Evolutionary conservation across 2,113 vertebrate species (phyloP).

Genomic region (Cyphomyrus plagiostoma): DNA sequence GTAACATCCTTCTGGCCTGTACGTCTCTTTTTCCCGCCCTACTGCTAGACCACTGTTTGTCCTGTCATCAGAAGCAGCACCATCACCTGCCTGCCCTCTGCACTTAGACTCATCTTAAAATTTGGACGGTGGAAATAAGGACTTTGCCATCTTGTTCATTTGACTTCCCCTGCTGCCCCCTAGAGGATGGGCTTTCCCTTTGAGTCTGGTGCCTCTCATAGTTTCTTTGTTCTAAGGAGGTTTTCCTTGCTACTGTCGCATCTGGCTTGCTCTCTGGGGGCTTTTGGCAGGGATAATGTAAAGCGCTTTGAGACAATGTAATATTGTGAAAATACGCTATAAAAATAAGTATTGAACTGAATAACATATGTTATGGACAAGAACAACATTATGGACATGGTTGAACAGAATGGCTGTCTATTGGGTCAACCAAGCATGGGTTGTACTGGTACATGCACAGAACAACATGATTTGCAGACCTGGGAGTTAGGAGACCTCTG

Average conservation of each 20-base stretch:
- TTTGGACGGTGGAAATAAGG: background rate
- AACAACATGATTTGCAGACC: constrained; percentile 42
- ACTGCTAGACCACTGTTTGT: background rate
- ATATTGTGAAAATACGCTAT: background rate
- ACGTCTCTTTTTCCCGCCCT: background rate
- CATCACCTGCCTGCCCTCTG: background rate
- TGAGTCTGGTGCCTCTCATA: background rate
- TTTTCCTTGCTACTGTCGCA: background rate
- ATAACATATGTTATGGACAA: background rate
- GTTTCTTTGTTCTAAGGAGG: background rate
- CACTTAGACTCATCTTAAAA: background rate
- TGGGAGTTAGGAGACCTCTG: constrained; percentile 22
- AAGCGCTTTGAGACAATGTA: background rate
- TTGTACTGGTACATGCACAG: background rate
- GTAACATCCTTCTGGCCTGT: background rate
- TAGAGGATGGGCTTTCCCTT: background rate
- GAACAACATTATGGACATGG: background rate
- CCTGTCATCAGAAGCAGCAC: background rate
- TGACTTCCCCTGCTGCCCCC: background rate
- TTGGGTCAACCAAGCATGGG: background rate
- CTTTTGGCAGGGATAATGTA: background rate
- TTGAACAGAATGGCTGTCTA: background rate
- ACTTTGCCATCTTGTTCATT: background rate
- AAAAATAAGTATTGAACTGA: background rate
- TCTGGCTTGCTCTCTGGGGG: background rate